phyloP scores from a whole-genome alignment of 2,888 invertebrate species.

The Lepeophtheirus nordmannii region DNA sequence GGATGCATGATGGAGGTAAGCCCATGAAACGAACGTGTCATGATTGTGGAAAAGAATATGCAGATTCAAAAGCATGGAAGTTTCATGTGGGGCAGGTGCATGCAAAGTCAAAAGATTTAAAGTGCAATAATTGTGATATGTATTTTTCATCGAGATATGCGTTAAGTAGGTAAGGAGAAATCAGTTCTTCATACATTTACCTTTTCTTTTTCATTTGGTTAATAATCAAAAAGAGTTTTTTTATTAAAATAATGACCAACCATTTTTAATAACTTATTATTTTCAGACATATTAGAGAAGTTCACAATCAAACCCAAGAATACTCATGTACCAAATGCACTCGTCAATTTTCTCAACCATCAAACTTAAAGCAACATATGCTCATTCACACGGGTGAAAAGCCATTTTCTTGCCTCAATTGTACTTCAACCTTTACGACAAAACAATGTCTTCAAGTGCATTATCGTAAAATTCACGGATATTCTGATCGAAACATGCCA shows the following conservation, averaged over 20 bases:
- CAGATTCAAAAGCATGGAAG: constrained; percentile 11
- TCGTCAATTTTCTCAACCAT: constrained; percentile 57
- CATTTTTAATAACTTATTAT: too few relatives aligned
- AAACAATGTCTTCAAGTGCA: constrained; percentile 61
- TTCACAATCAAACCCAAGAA: constrained; percentile 10
- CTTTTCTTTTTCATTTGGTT: too few relatives aligned
- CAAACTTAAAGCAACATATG: constrained; percentile 55
- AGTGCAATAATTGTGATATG: constrained; percentile 19
- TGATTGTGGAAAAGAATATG: constrained; percentile 17
- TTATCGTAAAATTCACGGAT: constrained; percentile 57
- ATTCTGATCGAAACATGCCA: constrained; percentile 52
- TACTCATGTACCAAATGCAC: constrained; percentile 49
- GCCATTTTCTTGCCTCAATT: constrained; percentile 54
- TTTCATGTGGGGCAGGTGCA: constrained; percentile 18
- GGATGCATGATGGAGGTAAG: constrained; percentile 20
- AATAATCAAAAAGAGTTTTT: too few relatives aligned
- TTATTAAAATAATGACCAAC: too few relatives aligned
- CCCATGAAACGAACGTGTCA: constrained; percentile 13
- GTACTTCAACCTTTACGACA: constrained; percentile 55
- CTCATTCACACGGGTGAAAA: constrained; percentile 57
- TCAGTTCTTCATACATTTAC: too few relatives aligned
- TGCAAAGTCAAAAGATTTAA: neutral
- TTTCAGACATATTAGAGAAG: constrained; percentile 4
- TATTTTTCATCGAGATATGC: constrained; percentile 19
- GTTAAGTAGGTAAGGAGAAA: neutral